Conservation (phyloP, 1,140 invertebrate species). For the Lepidurus arcticus region DNA sequence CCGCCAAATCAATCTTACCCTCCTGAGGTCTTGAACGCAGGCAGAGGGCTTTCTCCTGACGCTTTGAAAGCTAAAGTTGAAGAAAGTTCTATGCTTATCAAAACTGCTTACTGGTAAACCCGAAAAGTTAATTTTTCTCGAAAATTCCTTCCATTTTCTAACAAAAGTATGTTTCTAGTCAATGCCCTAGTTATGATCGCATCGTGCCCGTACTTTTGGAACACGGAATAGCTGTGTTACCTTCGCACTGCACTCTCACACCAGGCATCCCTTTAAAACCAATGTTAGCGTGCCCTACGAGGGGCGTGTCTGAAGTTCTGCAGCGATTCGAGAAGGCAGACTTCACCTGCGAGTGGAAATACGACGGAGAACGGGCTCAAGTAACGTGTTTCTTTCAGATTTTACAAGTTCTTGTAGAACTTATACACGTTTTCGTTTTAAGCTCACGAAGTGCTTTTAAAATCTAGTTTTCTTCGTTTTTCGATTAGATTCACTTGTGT, state of each 20-base stretch:
- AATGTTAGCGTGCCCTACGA: conserved; percentile 97
- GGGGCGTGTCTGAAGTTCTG: conserved; percentile 84
- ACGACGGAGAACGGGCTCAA: conserved; percentile 98
- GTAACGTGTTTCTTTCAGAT: conserved; percentile 45
- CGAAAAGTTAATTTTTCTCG: conserved; percentile 32
- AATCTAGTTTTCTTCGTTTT: conserved; percentile 22
- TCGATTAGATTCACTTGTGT: conserved; percentile 64
- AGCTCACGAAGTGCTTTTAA: neutral
- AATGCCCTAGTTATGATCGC: conserved; percentile 92
- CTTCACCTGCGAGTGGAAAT: conserved; percentile 99
- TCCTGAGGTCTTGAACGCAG: conserved; percentile 54
- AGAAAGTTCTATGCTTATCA: conserved; percentile 69
- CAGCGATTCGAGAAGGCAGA: conserved; percentile 81
- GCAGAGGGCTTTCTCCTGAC: conserved; percentile 58
- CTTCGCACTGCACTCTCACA: conserved; percentile 76
- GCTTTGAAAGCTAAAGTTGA: conserved; percentile 74
- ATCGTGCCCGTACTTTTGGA: conserved; percentile 75
- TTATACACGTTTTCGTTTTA: conserved; percentile 24
- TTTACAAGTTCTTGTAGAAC: neutral
- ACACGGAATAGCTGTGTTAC: conserved; percentile 71
- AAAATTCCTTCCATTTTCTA: neutral
- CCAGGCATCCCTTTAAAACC: conserved; percentile 94
- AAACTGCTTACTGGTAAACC: conserved; percentile 85
- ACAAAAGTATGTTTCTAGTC: conserved; percentile 52
- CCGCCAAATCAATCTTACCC: conserved; percentile 59